Evolutionary conservation across 2,797 vertebrate species (phyloP), one percentile per base, ranked within the genome.

Genomic region (Merluccius polli): DNA sequence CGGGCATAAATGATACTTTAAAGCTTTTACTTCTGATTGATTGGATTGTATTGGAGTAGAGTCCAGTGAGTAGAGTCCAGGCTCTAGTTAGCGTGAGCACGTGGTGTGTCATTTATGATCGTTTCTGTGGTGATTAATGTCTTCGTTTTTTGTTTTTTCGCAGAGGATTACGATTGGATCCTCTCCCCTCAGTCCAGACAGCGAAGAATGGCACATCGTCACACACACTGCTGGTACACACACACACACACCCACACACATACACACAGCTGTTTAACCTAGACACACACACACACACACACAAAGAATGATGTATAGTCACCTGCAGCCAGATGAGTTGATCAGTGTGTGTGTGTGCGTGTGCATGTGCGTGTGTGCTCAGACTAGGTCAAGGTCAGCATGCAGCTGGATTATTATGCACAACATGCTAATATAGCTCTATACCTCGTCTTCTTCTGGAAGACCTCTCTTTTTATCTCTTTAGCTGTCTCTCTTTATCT

Each of bases 181-280:
- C 52, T 86, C 88, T 76, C 84, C 77, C 73, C 77, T 88, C 88
- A 87, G 80, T 75, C 87, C 71, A 89, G 82, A 87, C 85, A 81
- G 82, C 84, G 79, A 85, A 94, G 90, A 91, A 95, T 95, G 94
- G 93, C 92, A 89, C 90, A 90, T 85, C 82, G 83, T 77, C 86
- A 80, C 87, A 90, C 88, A 87, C 84, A 82, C 87, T 81, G 86
- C 88, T 90, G 91, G 94, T 95, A 89, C 59, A 70, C 63, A 29
- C 78, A 48, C 52, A 24, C 70, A 75, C 70, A 63, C 38, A n/a
- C 73, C 77, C 77, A 76, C 70, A 41, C 72, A 48, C 41, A 41
- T 12, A 75, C 69, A 63, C 38, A n/a, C 73, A 77, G 41, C 41
- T 44, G 41, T 13, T 15, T 36, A 36, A 9, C 36, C 9, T 36